A percentile compares a stretch with the other conserved stretches of the same genome.
Conservation (phyloP, 2,113 vertebrate genomes). For the Ibidorhyncha struthersii region DNA sequence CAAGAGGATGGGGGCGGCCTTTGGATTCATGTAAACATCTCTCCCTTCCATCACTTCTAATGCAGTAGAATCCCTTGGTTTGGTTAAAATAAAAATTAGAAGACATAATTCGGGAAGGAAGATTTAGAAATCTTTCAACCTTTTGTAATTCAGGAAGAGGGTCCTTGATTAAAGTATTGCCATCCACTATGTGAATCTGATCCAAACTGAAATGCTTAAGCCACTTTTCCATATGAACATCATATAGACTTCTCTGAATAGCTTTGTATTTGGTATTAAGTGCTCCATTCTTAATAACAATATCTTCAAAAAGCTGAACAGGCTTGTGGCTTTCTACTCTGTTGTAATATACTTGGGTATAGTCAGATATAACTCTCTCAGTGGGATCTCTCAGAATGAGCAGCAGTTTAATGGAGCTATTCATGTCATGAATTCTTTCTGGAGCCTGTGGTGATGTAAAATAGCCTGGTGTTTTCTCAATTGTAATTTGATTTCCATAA, state of each 20-base stretch:
- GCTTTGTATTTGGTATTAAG: slow-evolving; percentile 92
- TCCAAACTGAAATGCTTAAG: slow-evolving; percentile 87
- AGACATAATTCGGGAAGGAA: slow-evolving; percentile 85
- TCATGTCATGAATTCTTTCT: slow-evolving; percentile 89
- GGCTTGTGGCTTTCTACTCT: slow-evolving; percentile 91
- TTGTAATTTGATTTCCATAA: slow-evolving; percentile 89
- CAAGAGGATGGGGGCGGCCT: slow-evolving; percentile 88
- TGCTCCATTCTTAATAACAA: slow-evolving; percentile 88
- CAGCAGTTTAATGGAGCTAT: slow-evolving; percentile 89
- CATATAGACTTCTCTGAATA: slow-evolving; percentile 91
- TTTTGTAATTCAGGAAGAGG: slow-evolving; percentile 90
- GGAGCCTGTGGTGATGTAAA: slow-evolving; percentile 89
- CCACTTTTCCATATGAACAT: slow-evolving; percentile 92
- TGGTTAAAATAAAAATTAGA: slow-evolving; percentile 97
- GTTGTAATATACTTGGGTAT: slow-evolving; percentile 95
- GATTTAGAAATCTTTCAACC: slow-evolving; percentile 89
- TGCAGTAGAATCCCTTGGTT: slow-evolving; percentile 94
- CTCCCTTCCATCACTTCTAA: slow-evolving; percentile 89
- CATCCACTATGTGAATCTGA: slow-evolving; percentile 93
- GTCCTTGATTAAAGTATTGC: slow-evolving; percentile 88
- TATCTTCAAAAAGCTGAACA: slow-evolving; percentile 91
- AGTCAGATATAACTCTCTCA: slow-evolving; percentile 92
- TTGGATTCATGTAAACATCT: slow-evolving; percentile 94
- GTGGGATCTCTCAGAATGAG: slow-evolving; percentile 90
- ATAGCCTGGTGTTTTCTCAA: slow-evolving; percentile 94